phyloP scores from a whole-genome alignment of 2,888 invertebrate species.

The Lithophane socia region DNA sequence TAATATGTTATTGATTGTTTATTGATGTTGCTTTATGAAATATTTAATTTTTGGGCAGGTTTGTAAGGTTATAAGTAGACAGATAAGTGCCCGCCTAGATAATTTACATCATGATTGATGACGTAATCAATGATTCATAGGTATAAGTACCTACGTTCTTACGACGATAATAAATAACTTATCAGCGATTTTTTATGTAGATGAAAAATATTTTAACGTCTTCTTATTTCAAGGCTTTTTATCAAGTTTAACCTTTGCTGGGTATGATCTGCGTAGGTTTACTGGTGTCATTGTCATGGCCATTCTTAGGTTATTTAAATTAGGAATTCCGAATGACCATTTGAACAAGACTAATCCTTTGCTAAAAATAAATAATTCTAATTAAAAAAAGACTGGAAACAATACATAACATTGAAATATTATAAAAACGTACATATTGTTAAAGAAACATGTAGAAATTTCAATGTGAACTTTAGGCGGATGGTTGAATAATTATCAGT shows the following conservation, averaged over 20 bases:
- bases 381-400: too few species aligned
- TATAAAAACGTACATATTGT: not conserved
- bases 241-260: not conserved
- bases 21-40: not conserved
- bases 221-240: slow-evolving; percentile 24
- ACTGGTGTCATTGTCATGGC: slow-evolving; percentile 35
- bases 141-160: not conserved
- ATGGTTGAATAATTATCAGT: slow-evolving; percentile 3
- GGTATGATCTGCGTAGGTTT: not conserved
- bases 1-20: too few species aligned
- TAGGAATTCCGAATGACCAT: not conserved
- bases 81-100: not conserved
- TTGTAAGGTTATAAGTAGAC: not conserved
- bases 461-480: not conserved
- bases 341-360: not conserved
- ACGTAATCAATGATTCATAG: slow-evolving; percentile 50
- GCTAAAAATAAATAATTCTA: not conserved
- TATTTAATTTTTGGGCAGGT: not conserved
- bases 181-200: not conserved
- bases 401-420: not conserved
- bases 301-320: slow-evolving; percentile 11
- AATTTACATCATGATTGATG: slow-evolving; percentile 43
- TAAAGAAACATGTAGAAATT: not conserved
- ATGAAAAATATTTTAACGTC: not conserved
- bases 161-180: not conserved